phyloP scores from a whole-genome alignment of 2,888 invertebrate species.

The Lepidocyrtoides sp. region DNA sequence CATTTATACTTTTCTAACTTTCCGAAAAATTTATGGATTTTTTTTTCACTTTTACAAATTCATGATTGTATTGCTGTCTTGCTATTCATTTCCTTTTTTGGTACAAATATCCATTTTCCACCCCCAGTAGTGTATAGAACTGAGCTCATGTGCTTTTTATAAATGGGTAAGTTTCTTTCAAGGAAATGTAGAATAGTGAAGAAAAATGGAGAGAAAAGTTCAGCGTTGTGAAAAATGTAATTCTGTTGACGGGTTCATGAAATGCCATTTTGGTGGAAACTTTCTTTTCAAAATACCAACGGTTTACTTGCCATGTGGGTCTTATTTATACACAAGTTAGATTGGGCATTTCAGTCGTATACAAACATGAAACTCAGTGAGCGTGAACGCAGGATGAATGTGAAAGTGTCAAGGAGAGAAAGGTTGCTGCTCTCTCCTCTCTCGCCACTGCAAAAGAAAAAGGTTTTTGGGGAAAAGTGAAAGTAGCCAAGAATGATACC shows the following conservation, averaged over 20 bases:
- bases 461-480: slow-evolving; percentile 27
- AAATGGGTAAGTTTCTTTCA: background rate
- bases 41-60: slow-evolving; percentile 68
- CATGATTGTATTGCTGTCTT: slow-evolving; percentile 34
- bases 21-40: slow-evolving; percentile 63
- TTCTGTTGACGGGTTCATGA: slow-evolving; percentile 18
- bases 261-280: background rate
- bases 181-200: background rate
- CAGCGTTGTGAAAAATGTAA: background rate
- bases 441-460: background rate
- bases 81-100: slow-evolving; percentile 53
- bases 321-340: background rate
- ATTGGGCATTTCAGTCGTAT: background rate
- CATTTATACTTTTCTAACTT: slow-evolving; percentile 59
- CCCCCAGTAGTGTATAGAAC: too few species aligned
- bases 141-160: background rate
- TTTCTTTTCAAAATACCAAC: background rate
- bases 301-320: background rate
- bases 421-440: slow-evolving; percentile 48
- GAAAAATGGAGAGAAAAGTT: background rate
- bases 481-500: background rate
- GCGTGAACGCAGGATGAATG: slow-evolving; percentile 64
- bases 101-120: background rate
- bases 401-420: slow-evolving; percentile 72
- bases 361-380: slow-evolving; percentile 31